A percentile compares a stretch with the other conserved stretches of the same genome.
Evolutionary conservation across 1,140 invertebrate species (phyloP).

Genomic region (Bombus confusus): DNA sequence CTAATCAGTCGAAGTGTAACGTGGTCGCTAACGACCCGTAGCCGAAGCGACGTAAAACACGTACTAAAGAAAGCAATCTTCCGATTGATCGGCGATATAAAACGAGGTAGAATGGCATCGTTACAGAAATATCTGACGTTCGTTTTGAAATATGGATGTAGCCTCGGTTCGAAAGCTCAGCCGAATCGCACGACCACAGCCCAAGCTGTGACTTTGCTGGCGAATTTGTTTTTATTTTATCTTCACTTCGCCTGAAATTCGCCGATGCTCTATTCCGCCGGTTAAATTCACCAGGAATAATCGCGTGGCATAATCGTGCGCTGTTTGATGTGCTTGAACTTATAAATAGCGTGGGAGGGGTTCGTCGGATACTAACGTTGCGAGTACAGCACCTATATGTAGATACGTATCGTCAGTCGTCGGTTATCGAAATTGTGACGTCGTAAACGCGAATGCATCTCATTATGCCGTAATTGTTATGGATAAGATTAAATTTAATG

Average conservation of each 20-base stretch:
- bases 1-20: too few species aligned
- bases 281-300: not conserved
- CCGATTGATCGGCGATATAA: not conserved
- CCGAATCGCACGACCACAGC: not conserved
- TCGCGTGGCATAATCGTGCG: not conserved
- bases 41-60: too few species aligned
- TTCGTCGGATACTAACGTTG: not conserved
- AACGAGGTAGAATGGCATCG: not conserved
- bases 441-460: not conserved
- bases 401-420: not conserved
- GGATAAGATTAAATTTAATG: not conserved
- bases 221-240: not conserved
- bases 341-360: not conserved
- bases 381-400: too few species aligned
- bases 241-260: not conserved
- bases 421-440: not conserved
- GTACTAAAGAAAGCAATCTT: too few species aligned
- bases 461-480: not conserved
- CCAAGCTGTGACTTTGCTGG: not conserved
- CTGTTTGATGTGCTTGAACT: not conserved
- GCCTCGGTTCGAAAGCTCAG: not conserved
- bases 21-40: too few species aligned
- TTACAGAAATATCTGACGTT: not conserved
- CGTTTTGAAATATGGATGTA: not conserved
- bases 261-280: not conserved